Base-by-base conservation (phyloP, 2,888 invertebrate species). In the Yponomeuta evonymella region DNA sequence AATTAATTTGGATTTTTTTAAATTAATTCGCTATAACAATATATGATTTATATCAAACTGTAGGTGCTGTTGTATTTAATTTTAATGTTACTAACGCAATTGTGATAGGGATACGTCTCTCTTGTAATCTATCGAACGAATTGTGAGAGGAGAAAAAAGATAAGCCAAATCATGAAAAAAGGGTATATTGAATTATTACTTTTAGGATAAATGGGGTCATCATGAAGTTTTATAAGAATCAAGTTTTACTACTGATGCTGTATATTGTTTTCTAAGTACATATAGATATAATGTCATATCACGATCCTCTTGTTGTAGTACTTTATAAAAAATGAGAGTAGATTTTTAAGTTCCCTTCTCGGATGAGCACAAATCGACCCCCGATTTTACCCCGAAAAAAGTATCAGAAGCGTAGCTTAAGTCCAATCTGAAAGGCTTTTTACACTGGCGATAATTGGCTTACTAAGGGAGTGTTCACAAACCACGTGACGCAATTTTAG, bases 61-160 rank as follows among this genome's bases (percentile, higher is more conserved):
- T 88, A 88, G 91, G 91, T 91, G 90, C 91, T 91, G 88, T 86
- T 87, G 85, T 85, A 84, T 88, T 87, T 89, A 85, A 85, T 89
- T 88, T 86, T 84, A 87, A 87, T 85, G 79, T 85, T 84, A 86
- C 84, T 82, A 72, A 85, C 81, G 81, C 84, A 79, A 85, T 85
- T 88, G 88, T 90, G 88, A 90, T 89, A 88, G 81, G 79, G 81
- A 81, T 83, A 78, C 81, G 85, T 84, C 88, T 89, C 88, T 89
- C 87, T 87, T 85, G 80, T 87, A 83, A 84, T 83, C 84, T 84
- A 82, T 85, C 81, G 80, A 83, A 84, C 84, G 83, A 85, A 85
- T 81, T 84, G 81, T 85, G 79, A 82, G 15, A 58, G 3, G 51
- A 58, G 51, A 58, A 58, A 15, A 63, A 79, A 79, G 82, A 79